Base-by-base conservation (phyloP, 2,113 vertebrate genomes). In the Sarotherodon lohbergeri region DNA sequence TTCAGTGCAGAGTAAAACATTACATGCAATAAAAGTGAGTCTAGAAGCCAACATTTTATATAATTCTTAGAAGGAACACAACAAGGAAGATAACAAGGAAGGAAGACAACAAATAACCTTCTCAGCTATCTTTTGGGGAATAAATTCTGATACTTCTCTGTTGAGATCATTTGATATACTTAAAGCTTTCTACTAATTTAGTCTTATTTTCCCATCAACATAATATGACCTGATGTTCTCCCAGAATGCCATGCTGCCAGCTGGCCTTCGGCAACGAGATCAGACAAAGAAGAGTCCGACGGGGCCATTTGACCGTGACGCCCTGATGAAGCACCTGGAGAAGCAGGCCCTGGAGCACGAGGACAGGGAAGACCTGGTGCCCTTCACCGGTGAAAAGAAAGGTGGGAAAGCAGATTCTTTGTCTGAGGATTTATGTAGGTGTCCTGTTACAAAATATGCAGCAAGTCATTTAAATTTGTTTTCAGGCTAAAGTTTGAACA, bases 271-370 rank as follows among this genome's bases (percentile, higher is more conserved):
- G 14, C 98, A 99, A 88, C 97, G 97, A 50, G 97, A 99, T 93
- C 98, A 99, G 97, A 99, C 98, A 0, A 98, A 97, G 89, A 99
- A 99, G 94, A 96, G 81, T 86, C 97, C 98, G 0, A 99, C 98
- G 0, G 98, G 98, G 2, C 95, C 96, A 0, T 97, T 95, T 82
- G 97, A 99, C 91, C 95, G 98, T 1, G 97, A 97, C 0, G 98
- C 98, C 41, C 96, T 99, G 78, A 86, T 97, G 93, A 97, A 97
- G 79, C 97, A 98, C 95, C 96, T 99, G 93, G 98, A 99, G 96
- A 97, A 98, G 88, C 76, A 97, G 92, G 98, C 98, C 2, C 59
- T 99, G 84, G 98, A 98, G 90, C 92, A 91, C 27, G 85, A 86
- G 32, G 98, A 98, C 80, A 94, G 97, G 3, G 97, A 98, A 0